Conservation (phyloP, 2,888 invertebrate species). For the Lamproptera curius region DNA sequence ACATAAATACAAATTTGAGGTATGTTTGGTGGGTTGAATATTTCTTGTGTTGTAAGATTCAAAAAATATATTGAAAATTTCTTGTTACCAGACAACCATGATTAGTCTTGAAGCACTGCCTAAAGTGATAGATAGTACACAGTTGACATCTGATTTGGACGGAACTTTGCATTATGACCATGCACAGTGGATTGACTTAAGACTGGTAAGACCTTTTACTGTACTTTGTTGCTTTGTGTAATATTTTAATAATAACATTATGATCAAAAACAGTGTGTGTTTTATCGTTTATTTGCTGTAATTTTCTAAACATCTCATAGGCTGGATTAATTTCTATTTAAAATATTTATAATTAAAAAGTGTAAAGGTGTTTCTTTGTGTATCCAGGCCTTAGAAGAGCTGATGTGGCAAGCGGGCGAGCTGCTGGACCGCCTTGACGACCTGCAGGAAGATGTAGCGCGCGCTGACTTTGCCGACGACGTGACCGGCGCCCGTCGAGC, state of each 20-base stretch:
- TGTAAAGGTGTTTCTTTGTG: not conserved
- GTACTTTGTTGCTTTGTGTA: no score
- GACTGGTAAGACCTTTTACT: constrained; percentile 79
- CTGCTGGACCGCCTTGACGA: constrained; percentile 94
- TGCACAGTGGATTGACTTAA: constrained; percentile 97
- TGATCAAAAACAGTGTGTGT: no score
- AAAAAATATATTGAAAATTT: constrained; percentile 17
- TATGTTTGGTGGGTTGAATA: constrained; percentile 46
- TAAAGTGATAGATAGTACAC: constrained; percentile 94
- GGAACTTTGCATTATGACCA: constrained; percentile 97
- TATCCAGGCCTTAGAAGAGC: constrained; percentile 90
- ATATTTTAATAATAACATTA: no score
- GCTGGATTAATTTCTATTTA: no score
- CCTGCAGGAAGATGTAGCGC: constrained; percentile 93
- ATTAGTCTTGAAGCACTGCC: constrained; percentile 96
- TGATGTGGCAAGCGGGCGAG: constrained; percentile 97
- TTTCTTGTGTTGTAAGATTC: not conserved
- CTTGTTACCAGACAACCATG: constrained; percentile 94
- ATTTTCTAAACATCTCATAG: no score
- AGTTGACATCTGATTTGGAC: constrained; percentile 95
- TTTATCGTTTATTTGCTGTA: no score
- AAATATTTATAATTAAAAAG: no score
- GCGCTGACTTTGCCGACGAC: constrained; percentile 97
- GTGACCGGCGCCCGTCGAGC: constrained; percentile 94
- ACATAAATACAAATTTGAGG: constrained; percentile 99